Conservation (phyloP, 2,797 vertebrate genomes). For the Crypturellus tataupa region DNA sequence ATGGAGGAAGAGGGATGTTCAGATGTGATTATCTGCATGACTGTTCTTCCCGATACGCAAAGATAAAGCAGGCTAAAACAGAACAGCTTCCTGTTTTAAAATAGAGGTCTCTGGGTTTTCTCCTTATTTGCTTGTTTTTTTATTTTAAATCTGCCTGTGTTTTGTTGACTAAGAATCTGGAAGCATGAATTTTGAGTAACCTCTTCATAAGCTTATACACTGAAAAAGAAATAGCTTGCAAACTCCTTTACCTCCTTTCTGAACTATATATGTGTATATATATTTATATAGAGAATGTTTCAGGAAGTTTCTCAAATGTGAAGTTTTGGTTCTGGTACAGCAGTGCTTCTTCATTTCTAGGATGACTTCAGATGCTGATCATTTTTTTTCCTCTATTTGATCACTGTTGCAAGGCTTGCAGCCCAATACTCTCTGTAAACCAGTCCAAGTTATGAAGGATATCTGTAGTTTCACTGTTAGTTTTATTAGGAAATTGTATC, state of each 20-base stretch:
- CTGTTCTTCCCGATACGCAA: not conserved
- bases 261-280: not conserved
- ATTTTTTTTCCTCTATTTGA: fast-evolving
- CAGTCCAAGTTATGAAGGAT: fast-evolving
- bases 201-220: not conserved
- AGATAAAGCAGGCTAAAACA: not conserved
- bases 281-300: not conserved
- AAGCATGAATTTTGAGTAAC: not conserved
- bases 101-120: not conserved
- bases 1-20: not conserved
- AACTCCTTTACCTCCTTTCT: not conserved
- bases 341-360: not conserved
- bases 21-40: not conserved
- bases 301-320: not conserved
- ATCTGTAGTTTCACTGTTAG: not conserved
- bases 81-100: not conserved
- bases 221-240: not conserved
- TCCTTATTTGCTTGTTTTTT: not conserved
- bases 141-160: not conserved
- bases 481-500: not conserved
- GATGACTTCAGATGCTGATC: not conserved
- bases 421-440: not conserved
- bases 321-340: not conserved
- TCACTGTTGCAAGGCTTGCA: not conserved
- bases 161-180: not conserved